Base-by-base conservation (phyloP, 1,140 invertebrate genomes). In the roundworm (Caenorhabditis elegans) region DNA sequence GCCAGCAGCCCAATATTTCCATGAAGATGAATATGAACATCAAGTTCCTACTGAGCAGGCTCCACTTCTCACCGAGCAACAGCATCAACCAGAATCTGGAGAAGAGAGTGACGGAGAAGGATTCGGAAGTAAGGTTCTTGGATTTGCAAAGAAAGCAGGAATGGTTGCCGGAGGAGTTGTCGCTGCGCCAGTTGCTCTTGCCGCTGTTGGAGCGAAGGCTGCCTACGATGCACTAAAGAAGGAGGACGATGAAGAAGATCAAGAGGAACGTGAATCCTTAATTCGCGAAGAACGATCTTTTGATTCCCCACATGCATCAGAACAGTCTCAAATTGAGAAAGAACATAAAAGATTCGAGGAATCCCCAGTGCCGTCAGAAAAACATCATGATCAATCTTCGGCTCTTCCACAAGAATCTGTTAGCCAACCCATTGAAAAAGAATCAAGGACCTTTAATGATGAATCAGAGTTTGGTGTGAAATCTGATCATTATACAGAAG, bases 161-260 rank as follows among this genome's bases (percentile, higher is more conserved):
- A 82, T 80, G 55, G 49, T 82, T 46, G 80, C 80, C n/a, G 80
- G 49, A 39, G 80, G 80, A 82, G 75, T 82, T 48, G 76, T 78
- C 31, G 48, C 51, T 60, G 80, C 80, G 46, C 80, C 80, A 46
- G 76, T 65, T 47, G 80, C 76, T 34, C 76, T 82, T 34, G 80
- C 76, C 39, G 80, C 75, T 78, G 80, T 77, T 60, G 80, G 80
- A 36, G 80, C 80, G 8, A 28, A 39, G 26, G 51, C 75, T 22
- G 80, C 80, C 15, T 82, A 82, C 31, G 80, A 82, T 24, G 75
- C 70, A 19, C 75, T 82, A 15, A 77, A 46, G n/a, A 51, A 60
- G 5, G 80, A 82, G 39, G 39, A 53, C 34, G 70, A 70, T 19
- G 55, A 80, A 0, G 36, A 75, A 39, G 47, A 43, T 11, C 1